These are phyloP conservation scores for Zenarchopterus dispar DNA, from an alignment of 2,797 vertebrate species.

Conservation along the genomic window DNA sequence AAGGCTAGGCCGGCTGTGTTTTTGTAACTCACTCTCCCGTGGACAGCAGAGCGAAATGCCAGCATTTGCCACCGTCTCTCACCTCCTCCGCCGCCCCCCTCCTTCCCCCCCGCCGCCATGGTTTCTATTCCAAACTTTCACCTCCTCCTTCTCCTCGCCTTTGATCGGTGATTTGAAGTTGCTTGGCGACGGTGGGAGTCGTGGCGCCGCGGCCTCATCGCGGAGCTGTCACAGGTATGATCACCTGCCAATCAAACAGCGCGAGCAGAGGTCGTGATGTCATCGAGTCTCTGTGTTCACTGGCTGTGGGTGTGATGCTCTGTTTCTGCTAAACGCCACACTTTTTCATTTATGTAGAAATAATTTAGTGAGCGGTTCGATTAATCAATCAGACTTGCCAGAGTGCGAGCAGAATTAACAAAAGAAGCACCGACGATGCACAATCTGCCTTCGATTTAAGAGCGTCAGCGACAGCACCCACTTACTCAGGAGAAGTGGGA, in stretches of 20 bases:
- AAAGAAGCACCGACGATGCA: background rate
- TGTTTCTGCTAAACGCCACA: conserved; percentile 1
- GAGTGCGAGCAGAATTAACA: background rate
- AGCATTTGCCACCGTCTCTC: conserved; percentile 27
- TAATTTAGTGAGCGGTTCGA: background rate
- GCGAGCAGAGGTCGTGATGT: conserved; percentile 1
- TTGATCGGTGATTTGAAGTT: conserved; percentile 14
- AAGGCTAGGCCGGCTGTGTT: conserved; percentile 12
- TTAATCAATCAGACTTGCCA: background rate
- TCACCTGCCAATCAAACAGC: conserved; percentile 12
- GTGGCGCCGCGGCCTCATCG: background rate
- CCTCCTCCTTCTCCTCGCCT: conserved; percentile 24
- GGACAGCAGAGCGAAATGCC: conserved; percentile 49
- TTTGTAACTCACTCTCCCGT: conserved; percentile 43
- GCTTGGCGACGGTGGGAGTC: conserved; percentile 16
- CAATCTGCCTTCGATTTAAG: background rate
- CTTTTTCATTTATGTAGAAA: background rate
- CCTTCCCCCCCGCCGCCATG: background rate
- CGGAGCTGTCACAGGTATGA: conserved; percentile 15
- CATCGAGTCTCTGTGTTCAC: background rate
- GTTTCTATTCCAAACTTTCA: conserved; percentile 26
- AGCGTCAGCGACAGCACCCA: no score
- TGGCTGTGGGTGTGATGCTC: background rate
- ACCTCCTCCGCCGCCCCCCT: background rate
- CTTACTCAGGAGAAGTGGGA: no score